Evolutionary conservation across 2,113 vertebrate genomes (phyloP), one percentile per base, ranked within the genome.

Genomic region (Natator depressus): DNA sequence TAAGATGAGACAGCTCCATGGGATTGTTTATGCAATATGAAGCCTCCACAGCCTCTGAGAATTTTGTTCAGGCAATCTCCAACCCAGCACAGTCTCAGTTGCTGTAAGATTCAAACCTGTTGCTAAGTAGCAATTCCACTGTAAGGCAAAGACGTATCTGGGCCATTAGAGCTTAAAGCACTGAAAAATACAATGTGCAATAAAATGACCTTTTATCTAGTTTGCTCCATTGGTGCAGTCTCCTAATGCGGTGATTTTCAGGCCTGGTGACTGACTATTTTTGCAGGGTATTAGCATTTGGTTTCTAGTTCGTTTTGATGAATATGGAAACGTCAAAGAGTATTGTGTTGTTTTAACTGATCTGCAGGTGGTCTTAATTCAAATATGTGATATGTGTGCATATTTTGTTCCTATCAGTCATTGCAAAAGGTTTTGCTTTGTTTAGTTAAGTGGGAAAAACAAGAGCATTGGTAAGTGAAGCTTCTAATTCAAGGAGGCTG

Each of bases 191-290:
- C 54, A 94, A 97, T 95, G 87, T 78, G 85, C 11, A 91, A 79
- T 59, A 55, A 96, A 95, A 97, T 95, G 5, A 96, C 80, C 50
- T 96, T 98, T 96, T 86, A 90, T 91, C 87, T 87, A 90, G 57
- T 93, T 97, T 97, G 76, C 46, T 94, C 47, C 72, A 2, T 49
- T 89, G 88, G 49, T 84, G 57, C 51, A 94, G 24, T 84, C 75
- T 95, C 82, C 65, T 95, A 85, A 80, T 88, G 13, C 76, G 93
- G 89, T 83, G 47, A 79, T 96, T 97, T 97, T 97, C 90, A 95
- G 96, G 78, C 50, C 84, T 91, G 65, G 84, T 72, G 92, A 55
- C 29, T 95, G 55, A 94, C 78, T 94, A 1, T 50, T 97, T 94
- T 88, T 92, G 75, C 65, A 94, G 89, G 27, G 89, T 84, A 59